These are phyloP conservation scores for Trichechus manatus DNA, from an alignment of 2,113 vertebrate genomes.

Conservation along the genomic window DNA sequence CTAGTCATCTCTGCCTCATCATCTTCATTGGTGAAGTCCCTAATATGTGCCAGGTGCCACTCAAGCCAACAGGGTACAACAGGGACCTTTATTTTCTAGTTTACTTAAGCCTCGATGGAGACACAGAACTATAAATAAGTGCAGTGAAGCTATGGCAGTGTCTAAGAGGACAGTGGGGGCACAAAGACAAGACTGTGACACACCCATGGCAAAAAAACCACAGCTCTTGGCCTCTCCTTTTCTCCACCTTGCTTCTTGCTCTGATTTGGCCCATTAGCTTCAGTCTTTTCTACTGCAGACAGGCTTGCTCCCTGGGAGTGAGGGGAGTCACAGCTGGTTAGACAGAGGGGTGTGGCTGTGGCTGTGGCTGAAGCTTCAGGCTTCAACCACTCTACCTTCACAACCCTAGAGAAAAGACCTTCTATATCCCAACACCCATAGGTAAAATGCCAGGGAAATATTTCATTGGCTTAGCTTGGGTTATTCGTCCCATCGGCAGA, in stretches of 20 bases:
- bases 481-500: background rate
- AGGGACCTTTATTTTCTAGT: no score
- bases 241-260: background rate
- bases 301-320: background rate
- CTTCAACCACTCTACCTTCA: background rate
- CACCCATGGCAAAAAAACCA: no score
- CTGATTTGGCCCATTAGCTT: background rate
- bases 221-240: background rate
- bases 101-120: no score
- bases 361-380: background rate
- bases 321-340: background rate
- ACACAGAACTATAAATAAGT: no score
- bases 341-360: background rate
- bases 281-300: background rate
- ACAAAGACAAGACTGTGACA: no score
- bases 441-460: background rate
- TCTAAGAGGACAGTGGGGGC: no score
- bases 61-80: background rate
- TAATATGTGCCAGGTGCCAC: background rate
- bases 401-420: background rate
- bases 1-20: background rate
- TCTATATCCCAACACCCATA: background rate
- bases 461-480: background rate
- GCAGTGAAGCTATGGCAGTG: no score
- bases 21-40: background rate